phyloP scores from a whole-genome alignment of 2,113 vertebrate genomes.

The Thunnus maccoyii region DNA sequence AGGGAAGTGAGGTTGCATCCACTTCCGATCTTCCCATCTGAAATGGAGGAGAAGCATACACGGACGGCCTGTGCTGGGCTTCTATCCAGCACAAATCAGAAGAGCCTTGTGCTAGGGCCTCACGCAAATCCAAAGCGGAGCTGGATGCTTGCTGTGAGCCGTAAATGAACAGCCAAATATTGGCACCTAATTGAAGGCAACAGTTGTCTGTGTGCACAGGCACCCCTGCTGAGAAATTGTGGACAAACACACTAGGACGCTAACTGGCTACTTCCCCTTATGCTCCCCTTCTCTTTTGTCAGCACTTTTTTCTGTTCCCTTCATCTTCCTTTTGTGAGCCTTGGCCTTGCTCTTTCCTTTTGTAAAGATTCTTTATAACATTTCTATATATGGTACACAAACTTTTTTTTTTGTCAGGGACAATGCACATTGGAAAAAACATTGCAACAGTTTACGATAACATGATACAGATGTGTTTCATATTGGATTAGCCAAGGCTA shows the following conservation, averaged over 20 bases:
- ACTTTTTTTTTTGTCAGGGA: too few species aligned
- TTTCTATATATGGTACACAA: not conserved
- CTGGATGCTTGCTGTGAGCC: conserved; percentile 63
- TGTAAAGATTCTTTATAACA: conserved; percentile 1
- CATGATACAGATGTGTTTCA: too few species aligned
- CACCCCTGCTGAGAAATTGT: conserved; percentile 60
- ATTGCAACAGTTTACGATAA: too few species aligned
- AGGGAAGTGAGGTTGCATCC: conserved; percentile 21
- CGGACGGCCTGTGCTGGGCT: conserved; percentile 46
- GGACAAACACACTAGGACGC: conserved; percentile 64
- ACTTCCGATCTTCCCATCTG: conserved; percentile 43
- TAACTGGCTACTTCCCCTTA: conserved; percentile 55
- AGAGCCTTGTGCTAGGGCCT: conserved; percentile 50
- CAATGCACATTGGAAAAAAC: too few species aligned
- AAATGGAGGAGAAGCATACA: conserved; percentile 16
- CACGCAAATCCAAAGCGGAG: conserved; percentile 55
- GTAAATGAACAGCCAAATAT: conserved; percentile 73
- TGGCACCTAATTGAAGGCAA: conserved; percentile 74
- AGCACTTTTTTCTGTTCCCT: conserved; percentile 13
- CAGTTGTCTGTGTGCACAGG: conserved; percentile 59
- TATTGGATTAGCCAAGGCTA: too few species aligned
- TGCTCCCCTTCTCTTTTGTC: conserved; percentile 32
- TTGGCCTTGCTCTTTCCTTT: not conserved
- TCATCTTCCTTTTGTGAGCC: not conserved
- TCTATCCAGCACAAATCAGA: conserved; percentile 62